A percentile compares a stretch with the other conserved stretches of the same genome.
Evolutionary conservation across 2,113 vertebrate species (phyloP).

Genomic region (Hemicordylus capensis): DNA sequence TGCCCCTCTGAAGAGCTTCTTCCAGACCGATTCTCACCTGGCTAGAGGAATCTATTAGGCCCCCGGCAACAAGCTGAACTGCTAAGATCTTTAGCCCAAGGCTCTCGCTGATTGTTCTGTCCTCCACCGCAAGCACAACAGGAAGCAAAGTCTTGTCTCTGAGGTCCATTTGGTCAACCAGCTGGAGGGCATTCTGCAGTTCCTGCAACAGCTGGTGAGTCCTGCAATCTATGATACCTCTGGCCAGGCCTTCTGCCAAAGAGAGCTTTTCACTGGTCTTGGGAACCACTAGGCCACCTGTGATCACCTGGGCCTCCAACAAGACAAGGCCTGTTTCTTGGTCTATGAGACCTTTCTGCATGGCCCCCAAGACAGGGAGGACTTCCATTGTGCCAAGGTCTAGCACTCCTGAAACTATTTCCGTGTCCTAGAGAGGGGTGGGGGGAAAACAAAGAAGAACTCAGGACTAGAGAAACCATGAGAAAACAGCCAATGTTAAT

Average conservation of each 20-base stretch:
- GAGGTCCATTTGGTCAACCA: slow-evolving; percentile 58
- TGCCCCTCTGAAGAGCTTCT: slow-evolving; percentile 71
- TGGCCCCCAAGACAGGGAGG: slow-evolving; percentile 89
- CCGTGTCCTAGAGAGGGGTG: slow-evolving; percentile 74
- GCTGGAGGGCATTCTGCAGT: slow-evolving; percentile 75
- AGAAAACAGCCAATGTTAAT: neutral
- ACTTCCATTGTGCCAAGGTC: slow-evolving; percentile 94
- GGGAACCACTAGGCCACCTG: slow-evolving; percentile 85
- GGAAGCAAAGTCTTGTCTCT: slow-evolving; percentile 71
- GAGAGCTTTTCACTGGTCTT: slow-evolving; percentile 79
- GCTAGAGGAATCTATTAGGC: slow-evolving; percentile 63
- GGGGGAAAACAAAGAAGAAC: slow-evolving; percentile 51
- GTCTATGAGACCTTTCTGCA: slow-evolving; percentile 93
- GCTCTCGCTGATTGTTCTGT: slow-evolving; percentile 80
- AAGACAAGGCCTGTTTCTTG: slow-evolving; percentile 89
- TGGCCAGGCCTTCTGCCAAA: slow-evolving; percentile 80
- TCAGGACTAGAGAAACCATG: slow-evolving; percentile 19
- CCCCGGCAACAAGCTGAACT: slow-evolving; percentile 82
- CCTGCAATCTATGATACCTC: slow-evolving; percentile 80
- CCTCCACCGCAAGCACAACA: slow-evolving; percentile 79
- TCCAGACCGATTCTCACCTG: slow-evolving; percentile 76
- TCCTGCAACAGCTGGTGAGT: slow-evolving; percentile 76
- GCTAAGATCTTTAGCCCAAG: slow-evolving; percentile 86
- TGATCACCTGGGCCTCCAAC: slow-evolving; percentile 89
- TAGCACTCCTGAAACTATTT: slow-evolving; percentile 90